Base-by-base conservation (phyloP, 2,113 vertebrate genomes). In the Motacilla tschutschensis region DNA sequence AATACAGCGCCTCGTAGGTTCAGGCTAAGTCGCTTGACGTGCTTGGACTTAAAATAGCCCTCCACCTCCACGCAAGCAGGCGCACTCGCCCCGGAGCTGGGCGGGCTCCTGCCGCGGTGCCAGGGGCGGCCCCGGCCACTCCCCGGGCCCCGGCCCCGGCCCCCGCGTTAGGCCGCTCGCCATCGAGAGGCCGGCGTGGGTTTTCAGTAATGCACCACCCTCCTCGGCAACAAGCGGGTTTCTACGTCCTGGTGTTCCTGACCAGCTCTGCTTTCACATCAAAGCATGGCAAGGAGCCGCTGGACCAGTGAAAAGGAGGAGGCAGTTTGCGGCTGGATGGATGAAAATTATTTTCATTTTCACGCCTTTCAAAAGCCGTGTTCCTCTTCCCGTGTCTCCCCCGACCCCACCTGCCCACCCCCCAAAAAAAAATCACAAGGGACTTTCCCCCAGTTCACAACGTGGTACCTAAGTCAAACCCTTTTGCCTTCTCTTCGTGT, bases 81-180 rank as follows among this genome's bases (percentile, higher is more conserved):
- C 85, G 64, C 85, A 31, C 91, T 89, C 40, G 55, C 89, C 76
- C 76, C 65, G 17, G 57, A n/a, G 33, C 85, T 55, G 78, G 84
- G 77, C 77, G 50, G 79, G 70, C 80, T 74, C 83, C 86, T 78
- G 81, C 86, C 63, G 79, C 72, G 79, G 92, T 84, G 85, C 87
- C 58, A 79, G 88, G 80, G 89, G 81, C 66, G 81, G 84, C 79
- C 92, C 75, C 54, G 59, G 82, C 54, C 81, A 77, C 73, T 53
- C 74, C 76, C 85, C 6, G 43, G 38, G 47, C 38, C 93, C 82
- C 85, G 43, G 47, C 89, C 74, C 88, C 87, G 60, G 67, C 75
- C 83, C 87, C 91, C 91, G 94, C 92, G 65, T 94, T 90, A 93
- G 96, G 96, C 95, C 95, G 93, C 90, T 95, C 12, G 41, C 65